A percentile compares a stretch with the other conserved stretches of the same genome.
Evolutionary conservation across 2,797 vertebrate species (phyloP).

Genomic region (Amazonetta brasiliensis): DNA sequence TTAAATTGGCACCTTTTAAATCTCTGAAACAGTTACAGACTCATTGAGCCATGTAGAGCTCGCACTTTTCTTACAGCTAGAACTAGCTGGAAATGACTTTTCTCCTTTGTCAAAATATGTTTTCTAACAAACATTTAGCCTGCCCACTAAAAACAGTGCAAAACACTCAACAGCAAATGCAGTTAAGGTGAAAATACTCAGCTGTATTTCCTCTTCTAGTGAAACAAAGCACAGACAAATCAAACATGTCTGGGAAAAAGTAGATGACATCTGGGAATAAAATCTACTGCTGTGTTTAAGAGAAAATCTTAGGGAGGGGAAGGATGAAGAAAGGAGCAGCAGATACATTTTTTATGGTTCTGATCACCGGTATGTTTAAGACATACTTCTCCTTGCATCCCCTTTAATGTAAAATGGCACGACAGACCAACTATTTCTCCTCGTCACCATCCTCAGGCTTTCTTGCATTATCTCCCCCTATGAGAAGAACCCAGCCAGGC

Average conservation of each 20-base stretch:
- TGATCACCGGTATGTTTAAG: not conserved
- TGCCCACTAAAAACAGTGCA: not conserved
- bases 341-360: not conserved
- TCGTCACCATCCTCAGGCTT: not conserved
- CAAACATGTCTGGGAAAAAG: not conserved
- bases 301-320: not conserved
- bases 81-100: slow-evolving; percentile 17
- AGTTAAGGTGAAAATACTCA: slow-evolving; percentile 5
- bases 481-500: not conserved
- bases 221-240: not conserved
- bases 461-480: not conserved
- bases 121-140: slow-evolving; percentile 20
- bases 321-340: not conserved
- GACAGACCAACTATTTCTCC: not conserved
- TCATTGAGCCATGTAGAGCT: not conserved
- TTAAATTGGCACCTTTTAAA: slow-evolving; percentile 47
- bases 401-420: not conserved
- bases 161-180: not conserved
- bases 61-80: not conserved
- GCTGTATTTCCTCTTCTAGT: not conserved
- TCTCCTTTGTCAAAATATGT: slow-evolving; percentile 14
- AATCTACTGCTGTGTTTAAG: not conserved
- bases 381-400: not conserved
- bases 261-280: not conserved
- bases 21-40: slow-evolving; percentile 19